Evolutionary conservation across 1,140 invertebrate genomes (phyloP).

Genomic region (Drosophila ohnishii): DNA sequence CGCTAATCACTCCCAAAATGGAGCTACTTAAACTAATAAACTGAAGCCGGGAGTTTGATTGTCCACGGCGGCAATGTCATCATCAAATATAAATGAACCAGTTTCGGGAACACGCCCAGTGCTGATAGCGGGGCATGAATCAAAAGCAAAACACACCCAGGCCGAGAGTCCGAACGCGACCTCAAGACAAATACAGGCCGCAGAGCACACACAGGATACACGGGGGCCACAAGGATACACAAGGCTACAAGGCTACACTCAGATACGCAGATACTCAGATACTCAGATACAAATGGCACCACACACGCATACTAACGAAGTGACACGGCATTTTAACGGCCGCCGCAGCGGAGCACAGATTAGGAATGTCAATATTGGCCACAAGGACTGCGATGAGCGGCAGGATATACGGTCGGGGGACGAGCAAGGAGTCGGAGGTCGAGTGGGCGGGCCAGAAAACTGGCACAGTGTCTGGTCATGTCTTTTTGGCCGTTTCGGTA

Average conservation of each 20-base stretch:
- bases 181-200: conserved; percentile 42
- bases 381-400: conserved; percentile 47
- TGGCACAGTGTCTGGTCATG: conserved; percentile 45
- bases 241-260: conserved; percentile 11
- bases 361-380: conserved; percentile 80
- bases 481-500: conserved; percentile 25
- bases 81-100: conserved; percentile 60
- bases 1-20: conserved; percentile 73
- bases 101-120: conserved; percentile 64
- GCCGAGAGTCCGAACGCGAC: conserved; percentile 24
- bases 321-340: conserved; percentile 79
- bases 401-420: conserved; percentile 13
- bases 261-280: conserved; percentile 27
- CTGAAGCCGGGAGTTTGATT: conserved; percentile 45
- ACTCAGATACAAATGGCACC: conserved; percentile 61
- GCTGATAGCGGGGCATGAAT: conserved; percentile 73
- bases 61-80: conserved; percentile 64
- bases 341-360: conserved; percentile 68
- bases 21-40: conserved; percentile 79
- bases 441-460: conserved; percentile 31
- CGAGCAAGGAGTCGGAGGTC: conserved; percentile 9
- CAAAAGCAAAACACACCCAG: conserved; percentile 76
- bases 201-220: conserved; percentile 18
- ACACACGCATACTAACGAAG: conserved; percentile 79
- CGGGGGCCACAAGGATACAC: conserved; percentile 1